phyloP scores from a whole-genome alignment of 2,888 invertebrate species.

The Ptychoptera albimana region DNA sequence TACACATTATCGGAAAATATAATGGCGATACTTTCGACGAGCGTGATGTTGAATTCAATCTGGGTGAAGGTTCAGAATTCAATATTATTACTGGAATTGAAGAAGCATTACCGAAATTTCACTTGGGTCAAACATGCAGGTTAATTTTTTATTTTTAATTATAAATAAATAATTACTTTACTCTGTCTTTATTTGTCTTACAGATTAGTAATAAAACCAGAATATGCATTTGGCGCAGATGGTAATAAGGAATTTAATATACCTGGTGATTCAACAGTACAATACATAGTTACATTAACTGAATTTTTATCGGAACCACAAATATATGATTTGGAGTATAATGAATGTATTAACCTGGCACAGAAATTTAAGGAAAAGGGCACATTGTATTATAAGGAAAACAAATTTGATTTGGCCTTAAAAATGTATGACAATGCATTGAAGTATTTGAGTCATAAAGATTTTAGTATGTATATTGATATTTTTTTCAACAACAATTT shows the following conservation, averaged over 20 bases:
- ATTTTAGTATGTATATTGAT: slow-evolving; percentile 13
- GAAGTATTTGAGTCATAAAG: slow-evolving; percentile 30
- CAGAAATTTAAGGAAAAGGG: slow-evolving; percentile 80
- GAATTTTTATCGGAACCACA: slow-evolving; percentile 62
- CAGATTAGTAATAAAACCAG: slow-evolving; percentile 50
- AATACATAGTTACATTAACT: slow-evolving; percentile 66
- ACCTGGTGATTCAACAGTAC: slow-evolving; percentile 60
- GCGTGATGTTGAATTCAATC: slow-evolving; percentile 59
- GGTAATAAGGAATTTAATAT: slow-evolving; percentile 57
- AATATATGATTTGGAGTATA: slow-evolving; percentile 62
- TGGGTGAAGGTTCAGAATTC: slow-evolving; percentile 71
- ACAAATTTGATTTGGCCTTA: slow-evolving; percentile 60
- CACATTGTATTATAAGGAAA: slow-evolving; percentile 71
- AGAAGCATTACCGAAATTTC: slow-evolving; percentile 63
- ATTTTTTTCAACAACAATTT: background rate
- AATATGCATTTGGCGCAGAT: slow-evolving; percentile 60
- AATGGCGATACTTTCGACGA: slow-evolving; percentile 39
- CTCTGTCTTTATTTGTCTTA: background rate
- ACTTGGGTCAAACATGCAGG: slow-evolving; percentile 58
- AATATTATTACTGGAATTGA: slow-evolving; percentile 72
- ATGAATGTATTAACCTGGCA: slow-evolving; percentile 67
- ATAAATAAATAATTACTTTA: background rate
- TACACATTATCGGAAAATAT: slow-evolving; percentile 20
- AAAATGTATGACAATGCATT: slow-evolving; percentile 64
- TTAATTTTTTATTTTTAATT: slow-evolving; percentile 8